These are phyloP conservation scores for Rhopilema esculentum DNA, from an alignment of 30 jellyfish, hydroid and myxozoan genomes.

Conservation along the genomic window DNA sequence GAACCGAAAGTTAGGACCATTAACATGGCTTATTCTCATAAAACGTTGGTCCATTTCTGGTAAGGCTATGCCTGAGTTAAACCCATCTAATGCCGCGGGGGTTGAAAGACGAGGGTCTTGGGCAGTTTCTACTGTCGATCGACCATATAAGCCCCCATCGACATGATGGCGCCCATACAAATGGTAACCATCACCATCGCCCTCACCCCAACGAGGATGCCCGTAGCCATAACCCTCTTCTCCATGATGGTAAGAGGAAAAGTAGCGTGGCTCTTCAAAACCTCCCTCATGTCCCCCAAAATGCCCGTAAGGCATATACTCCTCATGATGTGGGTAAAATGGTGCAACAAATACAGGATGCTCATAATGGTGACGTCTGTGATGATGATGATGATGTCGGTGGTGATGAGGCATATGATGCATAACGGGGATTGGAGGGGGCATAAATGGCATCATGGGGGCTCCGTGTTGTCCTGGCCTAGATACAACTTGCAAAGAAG, in stretches of 20 bases:
- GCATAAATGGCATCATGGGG: slow-evolving; percentile 73
- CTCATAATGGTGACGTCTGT: slow-evolving; percentile 80
- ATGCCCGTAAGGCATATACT: slow-evolving; percentile 47
- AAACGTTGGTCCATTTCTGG: slow-evolving; percentile 86
- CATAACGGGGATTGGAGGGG: slow-evolving; percentile 84
- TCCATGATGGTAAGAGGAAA: slow-evolving; percentile 59
- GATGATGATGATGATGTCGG: slow-evolving; percentile 85
- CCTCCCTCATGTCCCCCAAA: slow-evolving; percentile 78
- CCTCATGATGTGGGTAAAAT: slow-evolving; percentile 36
- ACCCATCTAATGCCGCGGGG: slow-evolving; percentile 79
- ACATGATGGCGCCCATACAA: slow-evolving; percentile 37
- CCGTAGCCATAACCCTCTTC: slow-evolving; percentile 61
- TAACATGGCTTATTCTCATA: slow-evolving; percentile 59
- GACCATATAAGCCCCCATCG: slow-evolving; percentile 70
- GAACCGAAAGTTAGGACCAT: slow-evolving; percentile 52
- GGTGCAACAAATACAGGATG: slow-evolving; percentile 41
- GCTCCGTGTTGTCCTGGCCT: slow-evolving; percentile 89
- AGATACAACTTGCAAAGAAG: slow-evolving; percentile 94
- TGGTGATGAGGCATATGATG: slow-evolving; percentile 79
- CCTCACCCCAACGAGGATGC: slow-evolving; percentile 70
- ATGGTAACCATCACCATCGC: slow-evolving; percentile 69
- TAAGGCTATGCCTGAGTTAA: slow-evolving; percentile 88
- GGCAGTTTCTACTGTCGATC: slow-evolving; percentile 89
- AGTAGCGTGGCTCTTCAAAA: slow-evolving; percentile 59
- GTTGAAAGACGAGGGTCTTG: slow-evolving; percentile 79